phyloP scores from a whole-genome alignment of 2,888 invertebrate species.

The Lutraria lutraria region DNA sequence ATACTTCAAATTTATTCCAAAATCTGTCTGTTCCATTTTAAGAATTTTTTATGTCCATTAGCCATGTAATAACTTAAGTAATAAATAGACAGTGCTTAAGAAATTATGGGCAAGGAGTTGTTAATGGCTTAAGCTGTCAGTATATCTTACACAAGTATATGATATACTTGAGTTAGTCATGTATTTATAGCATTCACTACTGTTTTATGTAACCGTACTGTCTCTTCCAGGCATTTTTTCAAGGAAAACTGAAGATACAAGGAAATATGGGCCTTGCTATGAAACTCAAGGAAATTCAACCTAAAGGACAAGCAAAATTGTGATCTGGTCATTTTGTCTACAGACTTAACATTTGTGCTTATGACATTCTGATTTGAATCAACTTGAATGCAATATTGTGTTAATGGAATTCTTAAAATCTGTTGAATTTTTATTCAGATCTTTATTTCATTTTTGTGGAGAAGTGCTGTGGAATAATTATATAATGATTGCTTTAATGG shows the following conservation, averaged over 20 bases:
- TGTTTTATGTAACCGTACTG: too few relatives aligned
- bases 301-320: conserved; percentile 71
- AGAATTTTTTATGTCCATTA: too few relatives aligned
- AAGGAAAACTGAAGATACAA: conserved; percentile 97
- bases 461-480: neutral
- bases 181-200: too few relatives aligned
- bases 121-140: too few relatives aligned
- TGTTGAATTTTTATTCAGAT: neutral
- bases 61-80: too few relatives aligned
- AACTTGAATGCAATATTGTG: neutral
- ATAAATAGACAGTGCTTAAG: too few relatives aligned
- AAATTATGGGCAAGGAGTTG: too few relatives aligned
- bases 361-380: neutral
- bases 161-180: too few relatives aligned
- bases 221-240: conserved; percentile 87
- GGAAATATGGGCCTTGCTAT: conserved; percentile 98
- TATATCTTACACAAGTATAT: too few relatives aligned
- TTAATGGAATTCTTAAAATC: neutral
- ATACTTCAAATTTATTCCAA: too few relatives aligned
- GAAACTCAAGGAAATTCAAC: conserved; percentile 90
- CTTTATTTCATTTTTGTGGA: neutral
- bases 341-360: neutral
- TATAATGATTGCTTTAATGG: neutral
- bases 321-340: conserved; percentile 33
- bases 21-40: too few relatives aligned